Evolutionary conservation across 2,888 invertebrate genomes (phyloP), one percentile per base, ranked within the genome.

Genomic region (Sisyra nigra): DNA sequence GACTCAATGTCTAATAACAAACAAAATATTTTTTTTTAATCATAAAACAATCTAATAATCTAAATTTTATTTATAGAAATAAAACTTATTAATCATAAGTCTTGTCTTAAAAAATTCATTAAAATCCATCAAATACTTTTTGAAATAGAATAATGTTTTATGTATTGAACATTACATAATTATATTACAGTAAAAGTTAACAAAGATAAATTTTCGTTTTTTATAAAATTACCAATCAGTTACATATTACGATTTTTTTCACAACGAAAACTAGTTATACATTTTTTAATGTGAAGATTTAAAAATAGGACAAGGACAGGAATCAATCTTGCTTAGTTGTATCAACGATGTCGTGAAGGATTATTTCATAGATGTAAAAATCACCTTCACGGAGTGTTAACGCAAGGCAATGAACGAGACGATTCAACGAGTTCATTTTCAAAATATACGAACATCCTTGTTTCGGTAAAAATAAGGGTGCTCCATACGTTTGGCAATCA

Each of bases 401-500:
- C 0, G 75, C 67, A 47, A 78, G 66, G 46, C 74, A 72, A 53
- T 78, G 74, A 46, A 79, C 61, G 8, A 80, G 61, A 46, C 75
- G 65, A 50, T 74, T 73, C 3, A 76, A 55, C 48, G 71, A 69
- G 40, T 66, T 67, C 48, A 74, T 73, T 48, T 74, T 68, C 38
- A 80, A 56, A 38, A 76, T 60, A 51, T 78, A 79, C 0, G 76
- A 43, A 30, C 43, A 43, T 3, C 73, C 73, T 50, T 70, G 65
- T 5, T 69, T 66, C 1, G 73, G 70, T 24, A 66, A 58, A 53
- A 76, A 80, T 51, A 77, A 55, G 0, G 77, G 78, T 3, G 66
- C 59, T 6, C 78, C 77, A 49, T 64, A 60, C 46, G 69, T 69
- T 56, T 76, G 74, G 49, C 74, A 74, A 51, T 80, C 79, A 53